Percentiles rank a stretch among this genome's conserved stretches.
Evolutionary conservation across 2,888 invertebrate genomes (phyloP).

Genomic region (Tyria jacobaeae): DNA sequence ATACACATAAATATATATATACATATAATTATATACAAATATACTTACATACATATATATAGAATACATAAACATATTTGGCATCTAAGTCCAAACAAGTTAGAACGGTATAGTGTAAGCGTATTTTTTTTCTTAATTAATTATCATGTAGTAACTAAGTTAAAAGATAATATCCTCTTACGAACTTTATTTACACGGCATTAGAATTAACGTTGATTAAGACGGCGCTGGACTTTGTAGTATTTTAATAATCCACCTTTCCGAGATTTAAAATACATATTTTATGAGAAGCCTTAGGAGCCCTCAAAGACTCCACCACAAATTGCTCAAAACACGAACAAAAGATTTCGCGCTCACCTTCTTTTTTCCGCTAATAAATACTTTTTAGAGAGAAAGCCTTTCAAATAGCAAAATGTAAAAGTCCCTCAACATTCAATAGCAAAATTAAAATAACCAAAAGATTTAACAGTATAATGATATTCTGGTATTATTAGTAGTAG

Average conservation of each 20-base stretch:
- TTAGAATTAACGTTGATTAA: constrained; percentile 19
- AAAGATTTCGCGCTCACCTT: constrained; percentile 12
- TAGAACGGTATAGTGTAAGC: no score
- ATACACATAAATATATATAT: no score
- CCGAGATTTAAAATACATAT: constrained; percentile 12
- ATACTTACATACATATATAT: no score
- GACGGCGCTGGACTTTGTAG: background rate
- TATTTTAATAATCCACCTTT: constrained; percentile 9
- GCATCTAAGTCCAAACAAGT: no score
- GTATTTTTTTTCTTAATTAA: no score
- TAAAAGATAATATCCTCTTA: constrained; percentile 5
- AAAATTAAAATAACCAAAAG: background rate
- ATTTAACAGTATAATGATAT: background rate
- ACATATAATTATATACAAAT: no score
- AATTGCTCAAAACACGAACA: constrained; percentile 11
- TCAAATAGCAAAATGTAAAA: constrained; percentile 1
- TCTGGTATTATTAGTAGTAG: no score
- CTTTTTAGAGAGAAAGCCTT: constrained; percentile 12
- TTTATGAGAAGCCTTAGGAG: constrained; percentile 14
- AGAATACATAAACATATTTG: no score
- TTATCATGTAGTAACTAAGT: no score
- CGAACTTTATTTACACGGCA: constrained; percentile 11
- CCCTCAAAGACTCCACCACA: background rate
- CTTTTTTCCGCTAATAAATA: constrained; percentile 8
- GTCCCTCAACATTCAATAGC: background rate